These are phyloP conservation scores for Danio jaintianensis DNA, from an alignment of 2,797 vertebrate genomes.

Conservation along the genomic window DNA sequence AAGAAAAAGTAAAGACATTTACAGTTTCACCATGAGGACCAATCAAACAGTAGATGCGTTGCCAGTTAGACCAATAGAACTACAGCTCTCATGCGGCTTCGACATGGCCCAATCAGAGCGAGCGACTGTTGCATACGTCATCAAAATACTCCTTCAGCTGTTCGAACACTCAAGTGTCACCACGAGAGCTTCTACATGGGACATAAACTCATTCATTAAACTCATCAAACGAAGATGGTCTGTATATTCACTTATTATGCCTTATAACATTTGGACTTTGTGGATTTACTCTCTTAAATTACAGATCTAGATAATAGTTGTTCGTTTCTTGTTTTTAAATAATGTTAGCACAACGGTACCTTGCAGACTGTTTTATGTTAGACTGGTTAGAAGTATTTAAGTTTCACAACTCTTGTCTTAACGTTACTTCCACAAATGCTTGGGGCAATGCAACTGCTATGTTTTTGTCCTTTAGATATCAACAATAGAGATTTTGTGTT, in stretches of 20 bases:
- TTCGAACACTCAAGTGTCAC: slow-evolving; percentile 34
- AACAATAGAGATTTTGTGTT: neutral
- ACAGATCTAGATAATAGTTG: neutral
- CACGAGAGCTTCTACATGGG: slow-evolving; percentile 35
- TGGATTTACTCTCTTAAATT: neutral
- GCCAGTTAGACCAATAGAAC: slow-evolving; percentile 48
- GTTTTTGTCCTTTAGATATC: neutral
- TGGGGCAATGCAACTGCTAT: neutral
- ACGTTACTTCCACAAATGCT: neutral
- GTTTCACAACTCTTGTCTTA: neutral
- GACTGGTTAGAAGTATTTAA: neutral
- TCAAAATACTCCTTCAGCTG: slow-evolving; percentile 62
- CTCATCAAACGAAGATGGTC: slow-evolving; percentile 51
- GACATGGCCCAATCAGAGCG: neutral
- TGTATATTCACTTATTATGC: slow-evolving; percentile 13
- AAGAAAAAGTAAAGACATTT: neutral
- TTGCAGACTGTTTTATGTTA: slow-evolving; percentile 6
- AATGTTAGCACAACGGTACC: slow-evolving; percentile 47
- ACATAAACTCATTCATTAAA: slow-evolving; percentile 25
- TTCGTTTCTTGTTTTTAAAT: neutral
- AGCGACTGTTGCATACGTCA: slow-evolving; percentile 50
- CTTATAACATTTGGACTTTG: neutral
- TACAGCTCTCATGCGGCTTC: neutral
- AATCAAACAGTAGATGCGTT: slow-evolving; percentile 28
- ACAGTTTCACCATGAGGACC: neutral